Percentiles rank a stretch among this genome's conserved stretches.
These are phyloP conservation scores for Pavo muticus DNA, from an alignment of 2,113 vertebrate species.

Conservation along the genomic window DNA sequence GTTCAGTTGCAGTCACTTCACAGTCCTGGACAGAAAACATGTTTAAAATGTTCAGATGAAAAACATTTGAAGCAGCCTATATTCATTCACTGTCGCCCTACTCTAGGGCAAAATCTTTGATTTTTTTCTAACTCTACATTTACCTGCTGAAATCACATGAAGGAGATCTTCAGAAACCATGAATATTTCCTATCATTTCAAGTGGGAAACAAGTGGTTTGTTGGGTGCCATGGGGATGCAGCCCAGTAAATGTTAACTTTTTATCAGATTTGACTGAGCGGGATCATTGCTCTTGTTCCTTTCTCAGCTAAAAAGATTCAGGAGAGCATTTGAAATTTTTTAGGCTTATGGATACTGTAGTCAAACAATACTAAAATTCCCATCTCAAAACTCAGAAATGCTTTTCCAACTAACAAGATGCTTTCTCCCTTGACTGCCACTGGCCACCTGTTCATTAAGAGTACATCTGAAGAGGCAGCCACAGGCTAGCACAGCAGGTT, in stretches of 20 bases:
- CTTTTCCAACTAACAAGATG: not conserved
- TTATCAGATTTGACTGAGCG: not conserved
- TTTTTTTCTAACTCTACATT: not conserved
- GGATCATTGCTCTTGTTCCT: not conserved
- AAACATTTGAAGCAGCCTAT: not conserved
- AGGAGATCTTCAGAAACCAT: not conserved
- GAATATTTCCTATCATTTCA: not conserved
- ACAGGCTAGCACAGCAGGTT: not conserved
- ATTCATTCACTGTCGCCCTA: not conserved
- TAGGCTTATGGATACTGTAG: not conserved
- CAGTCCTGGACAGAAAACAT: slow-evolving; percentile 79
- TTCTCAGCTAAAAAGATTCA: not conserved
- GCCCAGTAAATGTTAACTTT: not conserved
- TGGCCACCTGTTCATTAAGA: not conserved
- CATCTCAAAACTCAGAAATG: not conserved
- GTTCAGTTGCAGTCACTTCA: slow-evolving; percentile 82
- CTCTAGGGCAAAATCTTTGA: not conserved
- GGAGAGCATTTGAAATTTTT: not conserved
- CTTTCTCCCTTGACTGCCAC: not conserved
- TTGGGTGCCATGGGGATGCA: not conserved
- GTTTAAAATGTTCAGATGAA: not conserved
- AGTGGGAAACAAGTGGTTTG: not conserved
- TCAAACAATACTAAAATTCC: not conserved
- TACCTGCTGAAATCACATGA: not conserved
- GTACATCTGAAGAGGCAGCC: not conserved